Evolutionary conservation across 2,797 vertebrate genomes (phyloP), one percentile per base, ranked within the genome.

Genomic region (Bradypodion pumilum): DNA sequence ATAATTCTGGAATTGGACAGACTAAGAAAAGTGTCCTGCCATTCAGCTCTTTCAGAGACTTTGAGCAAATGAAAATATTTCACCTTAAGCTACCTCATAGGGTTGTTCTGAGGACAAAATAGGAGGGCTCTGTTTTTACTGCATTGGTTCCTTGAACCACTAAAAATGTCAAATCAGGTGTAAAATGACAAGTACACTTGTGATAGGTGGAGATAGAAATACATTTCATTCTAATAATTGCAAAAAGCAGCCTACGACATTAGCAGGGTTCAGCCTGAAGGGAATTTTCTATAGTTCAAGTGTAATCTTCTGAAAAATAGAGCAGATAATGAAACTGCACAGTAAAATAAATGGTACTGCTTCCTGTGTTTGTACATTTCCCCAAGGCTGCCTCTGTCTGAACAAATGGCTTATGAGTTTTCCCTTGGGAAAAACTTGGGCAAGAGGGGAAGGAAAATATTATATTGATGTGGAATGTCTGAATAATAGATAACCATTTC

Each of bases 281-380:
- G 68, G 21, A 81, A 42, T 44, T 87, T 86, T 88, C 37, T 42
- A 23, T 29, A 82, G 66, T 74, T 80, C 78, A 88, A 29, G 81
- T 85, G 37, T 77, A 87, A 69, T 76, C 15, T 40, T 89, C 40
- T 89, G 46, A 89, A 85, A 80, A 87, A 78, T 16, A 77, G 46
- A 59, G 42, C 76, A 63, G 66, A 81, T 90, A 83, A 88, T 69
- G 52, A 80, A 86, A 81, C 77, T 29, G n/a, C 63, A 56, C 78
- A 69, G 1, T 2, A 82, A 29, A 12, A 69, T 7, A 69, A 85
- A 12, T 2, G 1, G 74, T 40, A 21, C 0, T 44, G 2, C 21
- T 27, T 46, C 82, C 42, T 42, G 81, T 13, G 15, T 59, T 89
- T n/a, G 13, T n/a, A 72, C 49, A 16, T 42, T 56, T 40, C 80